phyloP scores from a whole-genome alignment of 2,888 invertebrate genomes.

The Chalcosyrphus nemorum region DNA sequence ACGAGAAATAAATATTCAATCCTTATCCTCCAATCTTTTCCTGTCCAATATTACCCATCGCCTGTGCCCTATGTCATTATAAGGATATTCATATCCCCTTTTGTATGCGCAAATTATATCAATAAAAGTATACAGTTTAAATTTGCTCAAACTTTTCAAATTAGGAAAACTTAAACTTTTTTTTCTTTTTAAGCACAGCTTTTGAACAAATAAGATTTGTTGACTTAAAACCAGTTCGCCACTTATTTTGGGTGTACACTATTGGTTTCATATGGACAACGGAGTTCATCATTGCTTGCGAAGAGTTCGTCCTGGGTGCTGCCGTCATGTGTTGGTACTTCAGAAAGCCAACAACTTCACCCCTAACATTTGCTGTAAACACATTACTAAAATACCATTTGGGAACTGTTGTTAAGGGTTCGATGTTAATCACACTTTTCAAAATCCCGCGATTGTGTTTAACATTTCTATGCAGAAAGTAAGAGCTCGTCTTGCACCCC shows the following conservation, averaged over 20 bases:
- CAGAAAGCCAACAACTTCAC: conserved; percentile 84
- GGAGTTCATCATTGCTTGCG: conserved; percentile 96
- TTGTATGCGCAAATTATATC: no score
- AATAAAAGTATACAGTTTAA: no score
- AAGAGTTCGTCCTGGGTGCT: conserved; percentile 96
- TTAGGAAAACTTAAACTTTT: conserved; percentile 21
- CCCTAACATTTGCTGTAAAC: conserved; percentile 82
- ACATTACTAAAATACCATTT: conserved; percentile 93
- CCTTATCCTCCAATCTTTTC: no score
- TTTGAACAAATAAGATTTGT: conserved; percentile 87
- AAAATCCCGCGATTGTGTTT: conserved; percentile 94
- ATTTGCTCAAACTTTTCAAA: no score
- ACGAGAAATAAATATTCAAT: no score
- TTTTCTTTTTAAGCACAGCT: no score
- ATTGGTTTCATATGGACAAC: conserved; percentile 95
- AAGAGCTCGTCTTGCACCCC: conserved; percentile 82
- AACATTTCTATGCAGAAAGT: conserved; percentile 94
- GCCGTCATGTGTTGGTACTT: conserved; percentile 98
- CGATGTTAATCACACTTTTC: conserved; percentile 94
- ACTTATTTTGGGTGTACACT: conserved; percentile 97
- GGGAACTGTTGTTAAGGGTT: conserved; percentile 97
- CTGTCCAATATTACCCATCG: no score
- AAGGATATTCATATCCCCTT: no score
- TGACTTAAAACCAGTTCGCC: conserved; percentile 90
- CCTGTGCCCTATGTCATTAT: no score